These are phyloP conservation scores for Aix galericulata DNA, from an alignment of 2,113 vertebrate genomes.

Conservation along the genomic window DNA sequence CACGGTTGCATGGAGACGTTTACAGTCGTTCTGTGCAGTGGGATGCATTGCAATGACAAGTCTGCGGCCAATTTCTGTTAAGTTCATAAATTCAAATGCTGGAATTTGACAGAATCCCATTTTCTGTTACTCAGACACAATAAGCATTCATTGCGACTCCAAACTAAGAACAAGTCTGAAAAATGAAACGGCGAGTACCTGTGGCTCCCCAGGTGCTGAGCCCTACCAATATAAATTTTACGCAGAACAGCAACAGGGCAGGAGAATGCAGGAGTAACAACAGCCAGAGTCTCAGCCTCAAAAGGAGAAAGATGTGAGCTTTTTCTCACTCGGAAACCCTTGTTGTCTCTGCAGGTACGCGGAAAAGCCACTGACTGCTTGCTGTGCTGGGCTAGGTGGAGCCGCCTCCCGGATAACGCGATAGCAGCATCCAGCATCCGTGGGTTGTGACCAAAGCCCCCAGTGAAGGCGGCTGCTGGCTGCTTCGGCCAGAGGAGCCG, in stretches of 20 bases:
- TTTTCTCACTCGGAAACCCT: background rate
- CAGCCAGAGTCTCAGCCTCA: background rate
- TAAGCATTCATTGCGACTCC: background rate
- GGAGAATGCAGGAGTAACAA: background rate
- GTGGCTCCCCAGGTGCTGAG: background rate
- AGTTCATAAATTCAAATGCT: constrained; percentile 50
- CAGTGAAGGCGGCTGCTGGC: background rate
- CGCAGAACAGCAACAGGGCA: background rate
- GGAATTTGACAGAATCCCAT: constrained; percentile 38
- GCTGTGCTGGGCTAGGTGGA: background rate
- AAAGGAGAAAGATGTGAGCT: background rate
- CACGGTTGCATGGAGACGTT: background rate
- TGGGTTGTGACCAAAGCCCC: background rate
- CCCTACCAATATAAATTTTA: background rate
- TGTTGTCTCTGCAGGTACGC: background rate
- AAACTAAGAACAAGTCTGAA: background rate
- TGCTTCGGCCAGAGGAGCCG: background rate
- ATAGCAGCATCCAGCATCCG: background rate
- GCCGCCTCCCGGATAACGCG: background rate
- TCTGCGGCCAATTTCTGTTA: background rate
- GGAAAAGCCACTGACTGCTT: background rate
- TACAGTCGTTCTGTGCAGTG: background rate
- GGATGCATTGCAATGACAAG: background rate
- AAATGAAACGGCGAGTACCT: background rate
- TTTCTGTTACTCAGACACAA: constrained; percentile 21